Base-by-base conservation (phyloP, 2,888 invertebrate species). In the Dascillus cervinus region DNA sequence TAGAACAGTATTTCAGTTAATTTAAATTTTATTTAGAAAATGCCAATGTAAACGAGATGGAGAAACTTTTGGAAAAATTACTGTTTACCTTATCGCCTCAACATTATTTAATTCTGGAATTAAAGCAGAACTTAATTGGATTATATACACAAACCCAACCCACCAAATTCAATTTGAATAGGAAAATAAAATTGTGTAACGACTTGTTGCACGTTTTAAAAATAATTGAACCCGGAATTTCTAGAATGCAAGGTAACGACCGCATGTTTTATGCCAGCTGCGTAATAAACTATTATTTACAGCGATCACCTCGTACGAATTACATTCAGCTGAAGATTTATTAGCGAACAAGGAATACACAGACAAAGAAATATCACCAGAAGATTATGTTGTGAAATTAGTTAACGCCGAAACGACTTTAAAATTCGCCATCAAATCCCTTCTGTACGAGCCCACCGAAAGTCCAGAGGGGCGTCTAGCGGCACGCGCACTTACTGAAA, bases 251-350 rank as follows among this genome's bases (percentile, higher is more conserved):
- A 71, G 81, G 81, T 78, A 52, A 15, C 27, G 10, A 26, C 11
- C 12, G 3, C 11, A 23, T 9, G 22, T n/a, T 2, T 12, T 6
- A 2, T 10, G 3, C 3, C 11, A 27, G 8, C 10, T 12, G 12
- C 8, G 9, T n/a, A n/a, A 3, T 21, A 3, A 21, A 21, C 10
- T 19, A 9, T 21, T 32, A n/a, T 38, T 53, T 71, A 34, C 58
- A 74, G 85, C 81, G 1, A 77, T 87, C 29, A 75, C 82, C 5
- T 52, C 85, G 20, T 87, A 86, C 49, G 87, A 88, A 57, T 64
- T 85, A 44, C 82, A 83, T 52, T 72, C 73, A 9, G 76, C 84
- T 0, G 66, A 73, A 42, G 71, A 78, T 2, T 72, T 79, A 46
- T 54, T 85, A 15, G 72, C 79, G 0, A 77, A 81, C 46, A 72